Evolutionary conservation across 2,888 invertebrate species (phyloP), one percentile per base, ranked within the genome.

Genomic region (Phalangium opilio): DNA sequence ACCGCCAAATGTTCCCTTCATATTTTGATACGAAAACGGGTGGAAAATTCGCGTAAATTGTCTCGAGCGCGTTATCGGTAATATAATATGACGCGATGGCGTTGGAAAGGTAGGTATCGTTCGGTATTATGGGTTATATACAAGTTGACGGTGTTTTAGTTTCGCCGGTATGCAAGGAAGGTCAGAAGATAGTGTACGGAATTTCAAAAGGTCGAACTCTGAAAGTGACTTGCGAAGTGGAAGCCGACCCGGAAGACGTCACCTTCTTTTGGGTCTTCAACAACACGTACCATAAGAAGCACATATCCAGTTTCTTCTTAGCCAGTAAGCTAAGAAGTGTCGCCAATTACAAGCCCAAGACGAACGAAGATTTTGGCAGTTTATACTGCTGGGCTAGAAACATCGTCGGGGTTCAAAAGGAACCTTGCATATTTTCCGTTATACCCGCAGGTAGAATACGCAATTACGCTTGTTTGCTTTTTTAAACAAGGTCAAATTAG

Each of bases 221-320:
- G 4, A 47, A 58, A 44, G 54, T 58, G 36, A 54, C 81, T 64
- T 89, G 89, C 64, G 77, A 81, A 58, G 86, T 89, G n/a, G 85
- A 87, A 62, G 86, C 89, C 11, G 87, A 87, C 69, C 89, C 89
- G 1, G 73, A 80, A 27, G 81, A 83, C 64, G 82, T 87, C 17
- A 73, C 81, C 66, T 89, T 89, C 64, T 79, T 80, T 48, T 89
- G 89, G 89, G 85, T 84, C 57, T 87, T 87, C 73, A 87, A 87
- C 72, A 87, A 84, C 68, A 83, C 85, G 1, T 27, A 36, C 14
- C 14, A 19, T 8, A 12, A 15, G 7, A 1, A 39, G 18, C 27
- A 21, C 19, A 20, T 19, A n/a, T 21, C 36, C 19, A 45, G 18
- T 15, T 51, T 44, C 41, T 43, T 36, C 11, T 27, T 27, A 27